Evolutionary conservation across 2,797 vertebrate species (phyloP), one percentile per base, ranked within the genome.

Genomic region (Chloroceryle inda): DNA sequence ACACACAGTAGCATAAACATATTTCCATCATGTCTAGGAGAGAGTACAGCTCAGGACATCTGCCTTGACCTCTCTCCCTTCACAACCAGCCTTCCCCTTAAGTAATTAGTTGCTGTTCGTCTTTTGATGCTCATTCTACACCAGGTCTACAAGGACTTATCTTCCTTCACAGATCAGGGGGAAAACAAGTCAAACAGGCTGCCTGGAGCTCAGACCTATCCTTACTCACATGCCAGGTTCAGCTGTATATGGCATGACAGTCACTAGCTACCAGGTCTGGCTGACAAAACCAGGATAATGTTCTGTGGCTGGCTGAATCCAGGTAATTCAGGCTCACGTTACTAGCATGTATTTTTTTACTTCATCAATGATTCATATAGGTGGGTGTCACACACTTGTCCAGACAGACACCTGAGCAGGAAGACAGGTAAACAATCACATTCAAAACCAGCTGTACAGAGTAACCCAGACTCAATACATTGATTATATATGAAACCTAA

Each of bases 251-350:
- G 9, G 1, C 49, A 14, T 5, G 13, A 14, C 12, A 84, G 37
- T 17, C 68, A 74, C 0, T 2, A 63, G 10, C 26, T 47, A 6
- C 18, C 5, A 4, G 6, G 13, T 3, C 6, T 64, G 24, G 13
- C 10, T 91, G 71, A 61, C 6, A 72, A 71, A 84, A 56, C 0
- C n/a, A 35, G 44, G 27, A 15, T 50, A 62, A 72, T 77, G 75
- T 61, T 64, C 16, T 33, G 12, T 10, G 9, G 42, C 29, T 81
- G 10, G 9, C 18, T 86, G 11, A 45, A 58, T 50, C 9, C 20
- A 63, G 13, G 27, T 24, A 81, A 64, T 56, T 81, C 45, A 81
- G 24, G 33, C 5, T 62, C 13, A 13, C 64, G 64, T 56, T 69
- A 14, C 8, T 38, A 35, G 40, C 10, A 40, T 7, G 2, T 17